A percentile compares a stretch with the other conserved stretches of the same genome.
Conservation (phyloP, 1,140 invertebrate genomes). For the Melipona quadrifasciata region DNA sequence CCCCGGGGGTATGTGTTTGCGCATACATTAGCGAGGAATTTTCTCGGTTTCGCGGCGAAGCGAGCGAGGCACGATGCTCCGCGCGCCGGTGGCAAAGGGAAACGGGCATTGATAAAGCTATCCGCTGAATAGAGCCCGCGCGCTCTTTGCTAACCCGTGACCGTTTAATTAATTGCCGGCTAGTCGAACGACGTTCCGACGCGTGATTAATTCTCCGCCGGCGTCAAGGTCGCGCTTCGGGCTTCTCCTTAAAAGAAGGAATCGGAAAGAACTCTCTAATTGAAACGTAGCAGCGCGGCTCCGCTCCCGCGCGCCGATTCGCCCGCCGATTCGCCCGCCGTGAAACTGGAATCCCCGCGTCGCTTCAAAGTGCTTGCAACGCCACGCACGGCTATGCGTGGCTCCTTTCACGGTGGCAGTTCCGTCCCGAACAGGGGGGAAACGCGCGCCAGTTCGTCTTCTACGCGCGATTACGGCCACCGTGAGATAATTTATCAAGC, state of each 20-base stretch:
- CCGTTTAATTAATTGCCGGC: slow-evolving; percentile 53
- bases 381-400: too few species aligned
- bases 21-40: slow-evolving; percentile 50
- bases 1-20: slow-evolving; percentile 28
- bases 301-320: slow-evolving; percentile 5
- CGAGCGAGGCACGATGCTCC: not conserved
- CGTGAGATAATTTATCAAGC: not conserved
- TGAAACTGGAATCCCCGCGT: not conserved
- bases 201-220: slow-evolving; percentile 31
- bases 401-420: not conserved
- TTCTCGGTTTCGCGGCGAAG: slow-evolving; percentile 36
- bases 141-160: slow-evolving; percentile 42
- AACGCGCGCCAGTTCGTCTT: not conserved
- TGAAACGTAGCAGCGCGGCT: slow-evolving; percentile 34
- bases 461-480: too few species aligned
- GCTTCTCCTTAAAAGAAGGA: slow-evolving; percentile 8
- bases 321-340: not conserved
- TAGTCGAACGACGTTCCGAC: slow-evolving; percentile 23
- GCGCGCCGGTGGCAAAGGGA: slow-evolving; percentile 24
- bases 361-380: not conserved
- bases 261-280: slow-evolving; percentile 49
- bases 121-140: slow-evolving; percentile 38
- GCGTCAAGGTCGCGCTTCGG: slow-evolving; percentile 26
- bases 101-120: slow-evolving; percentile 53
- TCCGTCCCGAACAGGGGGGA: not conserved